These are phyloP conservation scores for Oryctolagus cuniculus DNA, from an alignment of 2,113 vertebrate species.

Conservation along the genomic window DNA sequence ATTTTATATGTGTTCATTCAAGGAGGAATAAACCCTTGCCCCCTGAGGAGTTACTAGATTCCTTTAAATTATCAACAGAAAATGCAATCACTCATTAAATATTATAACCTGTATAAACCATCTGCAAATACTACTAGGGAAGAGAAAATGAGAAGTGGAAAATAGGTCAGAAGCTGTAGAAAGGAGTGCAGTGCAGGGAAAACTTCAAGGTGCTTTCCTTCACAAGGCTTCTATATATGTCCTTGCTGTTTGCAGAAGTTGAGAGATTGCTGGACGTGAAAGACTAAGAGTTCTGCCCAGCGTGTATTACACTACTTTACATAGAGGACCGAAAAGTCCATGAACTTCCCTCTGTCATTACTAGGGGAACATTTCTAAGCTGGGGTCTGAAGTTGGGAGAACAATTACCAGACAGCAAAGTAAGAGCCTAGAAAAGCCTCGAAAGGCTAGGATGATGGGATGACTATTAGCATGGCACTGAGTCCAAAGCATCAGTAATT, in stretches of 20 bases:
- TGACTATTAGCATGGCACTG: background rate
- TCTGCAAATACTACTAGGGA: background rate
- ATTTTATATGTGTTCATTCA: background rate
- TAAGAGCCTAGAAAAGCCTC: background rate
- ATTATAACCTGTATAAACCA: background rate
- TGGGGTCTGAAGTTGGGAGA: background rate
- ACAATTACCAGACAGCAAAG: background rate
- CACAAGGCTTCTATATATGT: background rate
- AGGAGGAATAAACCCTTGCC: background rate
- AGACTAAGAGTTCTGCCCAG: background rate
- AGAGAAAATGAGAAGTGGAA: background rate
- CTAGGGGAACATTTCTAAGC: background rate
- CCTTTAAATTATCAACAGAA: constrained; percentile 2
- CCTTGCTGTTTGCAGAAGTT: background rate
- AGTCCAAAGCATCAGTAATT: background rate
- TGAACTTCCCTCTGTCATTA: background rate
- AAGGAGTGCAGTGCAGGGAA: background rate
- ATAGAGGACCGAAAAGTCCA: background rate
- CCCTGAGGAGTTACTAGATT: background rate
- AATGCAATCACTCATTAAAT: background rate
- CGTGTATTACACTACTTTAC: background rate
- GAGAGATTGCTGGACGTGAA: background rate
- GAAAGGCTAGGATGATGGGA: background rate
- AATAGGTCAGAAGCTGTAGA: background rate
- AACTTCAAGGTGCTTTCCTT: background rate